Base-by-base conservation (phyloP, 2,888 invertebrate genomes). In the Perdita meconis region DNA sequence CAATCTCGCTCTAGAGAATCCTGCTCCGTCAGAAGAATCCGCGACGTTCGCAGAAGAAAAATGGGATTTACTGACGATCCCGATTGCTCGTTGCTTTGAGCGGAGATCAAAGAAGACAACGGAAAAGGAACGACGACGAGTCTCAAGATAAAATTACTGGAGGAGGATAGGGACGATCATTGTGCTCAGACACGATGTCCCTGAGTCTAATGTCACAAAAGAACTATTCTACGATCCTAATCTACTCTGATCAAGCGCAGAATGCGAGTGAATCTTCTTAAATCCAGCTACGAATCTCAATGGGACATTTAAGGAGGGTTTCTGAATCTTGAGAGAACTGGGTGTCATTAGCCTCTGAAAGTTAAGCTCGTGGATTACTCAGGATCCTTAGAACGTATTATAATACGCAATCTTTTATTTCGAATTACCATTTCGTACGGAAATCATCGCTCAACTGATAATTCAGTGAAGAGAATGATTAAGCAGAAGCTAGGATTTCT, bases 81-180 rank as follows among this genome's bases (percentile, higher is more conserved):
- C 47, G 71, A 72, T 75, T 72, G 64, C 71, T 75, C 47, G 64
- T 55, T 53, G 59, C 34, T 53, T 36, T 50, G 57, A 53, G 42
- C 26, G 40, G 24, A 19, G 34, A 24, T 71, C 59, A 66, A 66
- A 66, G 57, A 59, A 26, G 30, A 10, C 22, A 22, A 38, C 36
- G 36, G 30, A 12, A 59, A 30, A 50, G 30, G 40, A 50, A 38
- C 34, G 65, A 16, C 34, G 40, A 8, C 10, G 71, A 19, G 30
- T 47, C 56, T 50, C 40, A 5, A 0, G 22, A 36, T 4, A 19
- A 59, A 34, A 59, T 71, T 53, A 36, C 26, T 66, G 34, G 13
- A 10, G 24, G 22, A 24, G 24, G 16, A 19, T 30, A 16, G 12
- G 4, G 26, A 57, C n/a, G 12, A 38, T 19, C 22, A 13, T 6